phyloP scores from a whole-genome alignment of 2,888 invertebrate species.

The Amblyjoppa proteus region DNA sequence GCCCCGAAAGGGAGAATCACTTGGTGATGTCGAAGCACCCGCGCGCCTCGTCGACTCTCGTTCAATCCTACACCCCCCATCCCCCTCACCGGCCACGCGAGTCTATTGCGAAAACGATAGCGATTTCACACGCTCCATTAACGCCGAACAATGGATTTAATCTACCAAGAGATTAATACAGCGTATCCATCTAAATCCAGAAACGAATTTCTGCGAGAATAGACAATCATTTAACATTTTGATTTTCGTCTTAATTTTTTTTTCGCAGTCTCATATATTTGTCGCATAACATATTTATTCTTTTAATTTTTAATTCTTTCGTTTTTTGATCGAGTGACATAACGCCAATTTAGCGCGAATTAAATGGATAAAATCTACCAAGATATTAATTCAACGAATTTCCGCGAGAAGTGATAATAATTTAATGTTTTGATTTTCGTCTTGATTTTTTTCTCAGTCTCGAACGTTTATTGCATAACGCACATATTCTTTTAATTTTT shows the following conservation, averaged over 20 bases:
- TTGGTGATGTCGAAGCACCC: slow-evolving; percentile 56
- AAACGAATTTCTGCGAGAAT: slow-evolving; percentile 1
- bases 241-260: background rate
- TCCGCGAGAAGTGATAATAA: background rate
- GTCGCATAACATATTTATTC: background rate
- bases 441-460: background rate
- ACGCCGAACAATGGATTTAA: slow-evolving; percentile 69
- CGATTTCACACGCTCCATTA: slow-evolving; percentile 70
- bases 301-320: background rate
- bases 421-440: slow-evolving; percentile 3
- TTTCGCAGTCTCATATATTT: background rate
- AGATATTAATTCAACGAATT: slow-evolving; percentile 38
- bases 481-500: background rate
- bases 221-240: slow-evolving; percentile 14
- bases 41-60: slow-evolving; percentile 35
- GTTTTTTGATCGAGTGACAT: too few relatives aligned
- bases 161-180: slow-evolving; percentile 56
- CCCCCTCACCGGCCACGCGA: slow-evolving; percentile 10
- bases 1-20: slow-evolving; percentile 63
- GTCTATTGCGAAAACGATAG: slow-evolving; percentile 62
- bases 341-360: too few relatives aligned
- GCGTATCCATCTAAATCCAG: slow-evolving; percentile 34
- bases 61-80: background rate
- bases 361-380: slow-evolving; percentile 65
- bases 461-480: background rate